A percentile compares a stretch with the other conserved stretches of the same genome.
Evolutionary conservation across 2,797 vertebrate genomes (phyloP).

Genomic region (Xyrichtys novacula): DNA sequence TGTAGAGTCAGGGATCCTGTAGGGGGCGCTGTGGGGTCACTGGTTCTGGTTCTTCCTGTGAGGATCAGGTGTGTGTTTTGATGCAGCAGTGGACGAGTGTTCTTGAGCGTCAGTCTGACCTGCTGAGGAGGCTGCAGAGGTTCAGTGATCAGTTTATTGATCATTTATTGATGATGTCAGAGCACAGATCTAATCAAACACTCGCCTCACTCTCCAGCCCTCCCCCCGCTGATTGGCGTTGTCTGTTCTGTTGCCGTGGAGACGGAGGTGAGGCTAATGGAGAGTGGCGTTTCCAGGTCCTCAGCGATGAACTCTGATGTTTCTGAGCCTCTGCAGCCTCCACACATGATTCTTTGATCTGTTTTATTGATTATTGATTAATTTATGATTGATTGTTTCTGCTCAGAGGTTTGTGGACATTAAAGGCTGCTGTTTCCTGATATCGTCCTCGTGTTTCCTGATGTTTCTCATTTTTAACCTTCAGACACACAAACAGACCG

Average conservation of each 20-base stretch:
- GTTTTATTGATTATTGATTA: too few relatives aligned
- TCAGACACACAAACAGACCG: too few relatives aligned
- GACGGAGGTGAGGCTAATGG: too few relatives aligned
- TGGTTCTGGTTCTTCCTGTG: not conserved
- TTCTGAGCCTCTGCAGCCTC: not conserved
- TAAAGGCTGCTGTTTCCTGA: constrained; percentile 26
- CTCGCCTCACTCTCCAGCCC: too few relatives aligned
- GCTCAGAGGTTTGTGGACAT: constrained; percentile 23
- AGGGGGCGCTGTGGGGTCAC: not conserved
- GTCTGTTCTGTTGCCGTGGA: not conserved
- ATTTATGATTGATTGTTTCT: constrained; percentile 28
- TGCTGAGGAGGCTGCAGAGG: not conserved
- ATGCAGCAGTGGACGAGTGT: not conserved
- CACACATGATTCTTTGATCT: not conserved
- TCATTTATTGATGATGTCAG: too few relatives aligned
- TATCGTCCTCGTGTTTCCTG: not conserved
- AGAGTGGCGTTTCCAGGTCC: not conserved
- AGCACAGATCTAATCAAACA: too few relatives aligned
- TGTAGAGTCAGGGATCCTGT: too few relatives aligned
- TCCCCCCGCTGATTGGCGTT: not conserved
- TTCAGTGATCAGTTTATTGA: not conserved
- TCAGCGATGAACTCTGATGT: not conserved
- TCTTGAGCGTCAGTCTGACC: not conserved
- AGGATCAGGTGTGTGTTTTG: not conserved
- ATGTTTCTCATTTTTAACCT: too few relatives aligned